Evolutionary conservation across 1,140 invertebrate species (phyloP).

Genomic region (Lepidurus arcticus): DNA sequence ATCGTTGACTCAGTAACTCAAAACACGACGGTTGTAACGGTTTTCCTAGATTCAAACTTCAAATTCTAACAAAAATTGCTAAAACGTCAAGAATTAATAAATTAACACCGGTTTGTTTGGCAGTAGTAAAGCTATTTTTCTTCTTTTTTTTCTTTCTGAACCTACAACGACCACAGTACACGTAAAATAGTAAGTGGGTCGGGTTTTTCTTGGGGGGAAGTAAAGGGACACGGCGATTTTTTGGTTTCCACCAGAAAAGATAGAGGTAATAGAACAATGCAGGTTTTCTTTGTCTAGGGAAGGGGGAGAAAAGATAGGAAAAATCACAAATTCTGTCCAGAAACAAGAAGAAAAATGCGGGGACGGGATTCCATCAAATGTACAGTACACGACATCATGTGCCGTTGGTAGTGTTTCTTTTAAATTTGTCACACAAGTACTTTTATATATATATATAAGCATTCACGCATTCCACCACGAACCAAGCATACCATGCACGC

Average conservation of each 20-base stretch:
- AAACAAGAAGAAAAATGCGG: not conserved
- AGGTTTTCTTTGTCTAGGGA: not conserved
- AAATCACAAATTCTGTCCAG: not conserved
- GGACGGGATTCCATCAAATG: slow-evolving; percentile 21
- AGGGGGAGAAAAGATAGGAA: not conserved
- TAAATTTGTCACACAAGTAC: not conserved
- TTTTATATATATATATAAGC: not conserved
- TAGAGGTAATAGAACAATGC: not conserved
- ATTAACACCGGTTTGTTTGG: not conserved
- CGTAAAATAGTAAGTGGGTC: slow-evolving; percentile 21
- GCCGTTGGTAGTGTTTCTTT: not conserved
- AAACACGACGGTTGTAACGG: too few species aligned
- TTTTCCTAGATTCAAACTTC: too few species aligned
- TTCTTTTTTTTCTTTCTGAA: slow-evolving; percentile 16
- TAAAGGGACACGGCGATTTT: too few species aligned
- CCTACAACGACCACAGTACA: slow-evolving; percentile 21
- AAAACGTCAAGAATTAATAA: not conserved
- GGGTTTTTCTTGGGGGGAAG: not conserved
- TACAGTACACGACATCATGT: not conserved
- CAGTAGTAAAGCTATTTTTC: slow-evolving; percentile 11
- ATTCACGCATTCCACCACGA: not conserved
- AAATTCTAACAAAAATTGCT: too few species aligned
- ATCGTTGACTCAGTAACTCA: too few species aligned
- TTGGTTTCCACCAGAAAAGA: not conserved
- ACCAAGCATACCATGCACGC: not conserved